Evolutionary conservation across 1,140 invertebrate species (phyloP).

Genomic region (Homarus americanus): DNA sequence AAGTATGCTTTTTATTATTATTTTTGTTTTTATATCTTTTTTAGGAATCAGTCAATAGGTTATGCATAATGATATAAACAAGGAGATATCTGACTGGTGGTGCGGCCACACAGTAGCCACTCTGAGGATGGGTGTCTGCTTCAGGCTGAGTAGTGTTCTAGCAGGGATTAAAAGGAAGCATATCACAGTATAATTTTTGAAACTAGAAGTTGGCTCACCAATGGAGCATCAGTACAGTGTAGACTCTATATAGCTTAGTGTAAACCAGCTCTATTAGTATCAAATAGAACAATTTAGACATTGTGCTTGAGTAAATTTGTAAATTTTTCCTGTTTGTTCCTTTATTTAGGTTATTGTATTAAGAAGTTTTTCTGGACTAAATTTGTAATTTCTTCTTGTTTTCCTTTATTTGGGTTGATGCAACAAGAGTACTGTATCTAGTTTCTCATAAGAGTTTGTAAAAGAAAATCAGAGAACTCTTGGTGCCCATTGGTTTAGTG

Average conservation of each 20-base stretch:
- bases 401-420: too few relatives aligned
- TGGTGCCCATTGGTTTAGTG: background rate
- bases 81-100: background rate
- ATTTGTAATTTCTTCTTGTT: too few relatives aligned
- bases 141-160: slow-evolving; percentile 14
- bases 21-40: background rate
- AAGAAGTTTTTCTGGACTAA: too few relatives aligned
- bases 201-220: background rate
- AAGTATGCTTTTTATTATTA: background rate
- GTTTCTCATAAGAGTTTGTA: background rate
- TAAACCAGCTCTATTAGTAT: background rate
- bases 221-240: too few relatives aligned
- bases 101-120: background rate
- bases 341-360: too few relatives aligned
- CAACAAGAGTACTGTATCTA: background rate
- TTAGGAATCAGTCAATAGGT: background rate
- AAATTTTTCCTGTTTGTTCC: too few relatives aligned
- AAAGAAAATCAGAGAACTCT: background rate
- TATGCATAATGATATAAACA: background rate
- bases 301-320: background rate
- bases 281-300: background rate
- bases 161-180: background rate
- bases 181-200: background rate
- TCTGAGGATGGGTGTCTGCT: background rate
- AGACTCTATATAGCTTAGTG: background rate